These are phyloP conservation scores for Acanthococcus lagerstroemiae DNA, from an alignment of 2,888 invertebrate genomes.

Conservation along the genomic window DNA sequence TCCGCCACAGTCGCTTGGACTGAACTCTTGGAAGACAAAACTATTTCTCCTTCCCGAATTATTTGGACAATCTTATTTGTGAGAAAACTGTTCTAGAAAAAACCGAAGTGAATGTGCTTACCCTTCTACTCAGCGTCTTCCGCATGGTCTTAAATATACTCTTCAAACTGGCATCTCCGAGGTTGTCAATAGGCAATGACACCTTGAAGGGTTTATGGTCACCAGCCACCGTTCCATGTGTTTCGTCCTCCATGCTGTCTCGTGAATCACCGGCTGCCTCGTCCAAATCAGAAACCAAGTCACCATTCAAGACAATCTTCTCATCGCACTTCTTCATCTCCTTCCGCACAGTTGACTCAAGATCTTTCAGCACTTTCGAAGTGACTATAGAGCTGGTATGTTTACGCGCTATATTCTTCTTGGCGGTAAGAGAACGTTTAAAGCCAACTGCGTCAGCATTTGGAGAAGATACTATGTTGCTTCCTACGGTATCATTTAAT, in stretches of 20 bases:
- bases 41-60: too few species aligned
- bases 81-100: background rate
- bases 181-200: background rate
- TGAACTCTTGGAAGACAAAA: too few species aligned
- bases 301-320: background rate
- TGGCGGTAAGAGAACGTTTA: background rate
- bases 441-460: background rate
- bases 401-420: conserved; percentile 4
- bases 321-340: background rate
- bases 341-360: background rate
- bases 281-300: too few species aligned
- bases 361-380: background rate
- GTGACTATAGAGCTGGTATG: background rate
- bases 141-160: conserved; percentile 4
- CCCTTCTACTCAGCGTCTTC: background rate
- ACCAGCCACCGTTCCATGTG: background rate
- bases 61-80: too few species aligned
- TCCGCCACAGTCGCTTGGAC: background rate
- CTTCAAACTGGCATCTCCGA: conserved; percentile 9
- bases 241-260: background rate
- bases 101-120: conserved; percentile 1
- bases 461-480: too few species aligned
- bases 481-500: too few species aligned
- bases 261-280: too few species aligned
- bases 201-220: background rate